Conservation (phyloP, 35 echinoderm and acorn worm genomes). For the Apostichopus parvimensis region DNA sequence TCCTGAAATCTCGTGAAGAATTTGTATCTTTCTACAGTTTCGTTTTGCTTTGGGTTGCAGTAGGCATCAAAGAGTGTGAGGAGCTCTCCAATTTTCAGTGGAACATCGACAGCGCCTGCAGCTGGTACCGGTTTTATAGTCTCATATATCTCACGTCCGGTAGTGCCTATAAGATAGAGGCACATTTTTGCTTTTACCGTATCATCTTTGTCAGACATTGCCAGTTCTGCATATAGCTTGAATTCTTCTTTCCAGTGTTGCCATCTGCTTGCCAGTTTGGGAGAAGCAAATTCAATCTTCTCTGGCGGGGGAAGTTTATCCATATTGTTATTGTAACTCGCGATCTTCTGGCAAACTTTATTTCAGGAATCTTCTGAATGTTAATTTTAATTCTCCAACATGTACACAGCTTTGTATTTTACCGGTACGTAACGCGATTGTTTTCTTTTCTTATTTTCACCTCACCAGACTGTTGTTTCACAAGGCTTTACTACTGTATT, state of each 20-base stretch:
- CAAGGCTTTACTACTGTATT: no score
- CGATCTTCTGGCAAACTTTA: neutral
- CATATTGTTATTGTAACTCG: neutral
- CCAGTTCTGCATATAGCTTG: constrained; percentile 11
- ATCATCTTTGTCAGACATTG: constrained; percentile 17
- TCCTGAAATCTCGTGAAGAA: no score
- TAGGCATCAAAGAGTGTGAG: neutral
- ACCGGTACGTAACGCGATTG: no score
- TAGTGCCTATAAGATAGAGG: neutral
- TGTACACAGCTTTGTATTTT: neutral
- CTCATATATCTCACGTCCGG: neutral
- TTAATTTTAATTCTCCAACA: neutral
- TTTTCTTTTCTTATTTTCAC: no score
- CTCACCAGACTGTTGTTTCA: no score
- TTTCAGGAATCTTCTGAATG: neutral
- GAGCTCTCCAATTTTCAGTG: neutral
- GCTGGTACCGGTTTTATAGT: neutral
- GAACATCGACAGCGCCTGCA: neutral
- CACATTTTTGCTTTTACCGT: constrained; percentile 2
- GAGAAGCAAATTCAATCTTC: neutral
- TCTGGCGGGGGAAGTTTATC: neutral
- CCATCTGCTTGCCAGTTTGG: neutral
- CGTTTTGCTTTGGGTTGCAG: neutral
- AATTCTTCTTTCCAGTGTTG: constrained; percentile 14
- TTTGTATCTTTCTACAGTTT: neutral